Percentiles rank a stretch among this genome's conserved stretches.
These are phyloP conservation scores for Ectemnius cavifrons DNA, from an alignment of 2,888 invertebrate species.

Conservation along the genomic window DNA sequence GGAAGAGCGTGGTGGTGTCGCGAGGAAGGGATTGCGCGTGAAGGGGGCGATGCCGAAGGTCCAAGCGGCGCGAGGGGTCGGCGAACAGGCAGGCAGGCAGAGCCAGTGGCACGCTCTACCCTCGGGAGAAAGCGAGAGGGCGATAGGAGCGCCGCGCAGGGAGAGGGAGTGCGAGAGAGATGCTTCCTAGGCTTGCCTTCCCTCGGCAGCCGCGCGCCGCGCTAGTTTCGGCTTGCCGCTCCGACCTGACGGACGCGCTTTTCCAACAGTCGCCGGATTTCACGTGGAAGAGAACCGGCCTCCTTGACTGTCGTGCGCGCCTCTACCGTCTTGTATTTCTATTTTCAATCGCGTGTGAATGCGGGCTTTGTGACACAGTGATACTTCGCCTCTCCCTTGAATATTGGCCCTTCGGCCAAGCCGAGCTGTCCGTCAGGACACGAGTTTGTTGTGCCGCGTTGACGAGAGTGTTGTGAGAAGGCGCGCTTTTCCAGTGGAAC, in stretches of 20 bases:
- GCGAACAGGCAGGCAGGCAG: not conserved
- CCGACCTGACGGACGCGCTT: slow-evolving; percentile 63
- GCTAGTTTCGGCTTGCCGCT: slow-evolving; percentile 74
- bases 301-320: slow-evolving; percentile 19
- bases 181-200: slow-evolving; percentile 65
- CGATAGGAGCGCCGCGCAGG: not conserved
- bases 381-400: not conserved
- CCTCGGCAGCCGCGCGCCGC: slow-evolving; percentile 64
- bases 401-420: not conserved
- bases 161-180: slow-evolving; percentile 21
- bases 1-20: slow-evolving; percentile 11
- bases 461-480: slow-evolving; percentile 31
- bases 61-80: not conserved
- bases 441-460: not conserved
- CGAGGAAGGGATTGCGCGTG: slow-evolving; percentile 44
- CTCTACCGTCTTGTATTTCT: slow-evolving; percentile 16
- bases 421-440: not conserved
- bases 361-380: slow-evolving; percentile 2
- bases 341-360: slow-evolving; percentile 37
- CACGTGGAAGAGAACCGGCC: slow-evolving; percentile 61
- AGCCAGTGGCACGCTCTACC: not conserved
- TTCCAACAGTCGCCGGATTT: slow-evolving; percentile 52
- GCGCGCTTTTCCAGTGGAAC: slow-evolving; percentile 32
- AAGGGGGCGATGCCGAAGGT: slow-evolving; percentile 25
- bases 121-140: not conserved